Base-by-base conservation (phyloP, 1,140 invertebrate genomes). In the Sinonovacula constricta region DNA sequence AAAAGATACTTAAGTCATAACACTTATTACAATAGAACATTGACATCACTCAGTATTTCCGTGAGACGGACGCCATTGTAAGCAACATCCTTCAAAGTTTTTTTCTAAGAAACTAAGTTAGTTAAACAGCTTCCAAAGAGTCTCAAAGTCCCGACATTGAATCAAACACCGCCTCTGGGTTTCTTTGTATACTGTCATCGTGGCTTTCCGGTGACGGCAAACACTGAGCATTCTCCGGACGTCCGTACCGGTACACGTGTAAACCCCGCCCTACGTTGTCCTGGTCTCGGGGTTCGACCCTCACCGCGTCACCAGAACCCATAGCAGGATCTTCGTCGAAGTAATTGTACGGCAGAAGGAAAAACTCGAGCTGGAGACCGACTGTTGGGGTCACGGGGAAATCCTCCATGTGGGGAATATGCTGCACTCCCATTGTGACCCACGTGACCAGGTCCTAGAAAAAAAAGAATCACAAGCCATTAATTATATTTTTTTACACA, bases 341-440 rank as follows among this genome's bases (percentile, higher is more conserved):
- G 78, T 85, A 89, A 80, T 90, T 90, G 80, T 85, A 86, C 4
- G 89, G 89, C 3, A 75, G 31, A 7, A 90, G 66, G 26, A 83
- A 74, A 63, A 90, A 79, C 3, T 62, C 57, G 18, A 85, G 84
- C 24, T 86, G 80, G 31, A 80, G 83, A 12, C 79, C 83, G 3
- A 82, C 56, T 4, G 88, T 90, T n/a, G 84, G 81, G 24, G 83
- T 87, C 12, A 84, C 81, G 0, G 89, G 89, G 1, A 89, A 77
- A 57, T 90, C 89, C 54, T 89, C 88, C 7, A 87, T 83, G n/a
- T 83, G 81, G 0, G 89, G 89, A 22, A 90, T 86, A 63, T 88
- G 86, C 53, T 83, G 71, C 10, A 84, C 59, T 14, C 89, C 89
- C 63, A 88, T 81, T 10, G 88, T 89, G 2, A 87, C 77, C 89